These are phyloP conservation scores for Heliconius eleuchia DNA, from an alignment of 1,140 invertebrate species.

Conservation along the genomic window DNA sequence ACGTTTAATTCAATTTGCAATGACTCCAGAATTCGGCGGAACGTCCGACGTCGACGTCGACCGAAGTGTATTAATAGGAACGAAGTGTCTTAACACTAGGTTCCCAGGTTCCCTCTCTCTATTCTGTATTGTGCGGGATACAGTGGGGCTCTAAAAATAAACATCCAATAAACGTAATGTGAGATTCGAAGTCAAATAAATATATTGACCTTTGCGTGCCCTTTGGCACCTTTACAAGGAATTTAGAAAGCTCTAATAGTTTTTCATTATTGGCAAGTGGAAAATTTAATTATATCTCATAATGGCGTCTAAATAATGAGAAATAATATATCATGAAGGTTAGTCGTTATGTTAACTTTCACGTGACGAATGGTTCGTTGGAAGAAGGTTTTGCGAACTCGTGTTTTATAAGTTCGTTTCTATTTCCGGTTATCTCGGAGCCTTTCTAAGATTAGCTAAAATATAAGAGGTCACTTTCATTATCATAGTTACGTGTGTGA, in stretches of 20 bases:
- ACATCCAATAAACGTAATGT: not conserved
- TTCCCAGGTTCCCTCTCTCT: no score
- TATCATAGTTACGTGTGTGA: not conserved
- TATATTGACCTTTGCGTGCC: constrained; percentile 4
- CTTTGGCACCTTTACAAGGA: constrained; percentile 9
- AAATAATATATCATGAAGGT: constrained; percentile 12
- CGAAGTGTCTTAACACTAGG: no score
- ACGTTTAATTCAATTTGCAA: no score
- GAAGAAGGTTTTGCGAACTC: not conserved
- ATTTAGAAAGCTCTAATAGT: constrained; percentile 12
- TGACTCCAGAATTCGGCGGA: no score
- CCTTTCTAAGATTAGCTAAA: not conserved
- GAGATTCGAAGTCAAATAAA: not conserved
- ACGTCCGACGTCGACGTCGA: no score
- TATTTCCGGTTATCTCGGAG: not conserved
- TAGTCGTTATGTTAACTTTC: not conserved
- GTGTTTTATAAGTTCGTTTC: not conserved
- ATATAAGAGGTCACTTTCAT: not conserved
- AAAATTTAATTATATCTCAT: constrained; percentile 11
- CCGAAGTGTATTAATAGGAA: no score
- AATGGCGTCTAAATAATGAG: constrained; percentile 1
- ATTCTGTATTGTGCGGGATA: no score
- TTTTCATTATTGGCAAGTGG: constrained; percentile 13
- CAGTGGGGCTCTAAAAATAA: not conserved
- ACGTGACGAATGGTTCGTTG: not conserved